A percentile compares a stretch with the other conserved stretches of the same genome.
phyloP scores from a whole-genome alignment of 2,888 invertebrate species.

The Pinctada fucata region DNA sequence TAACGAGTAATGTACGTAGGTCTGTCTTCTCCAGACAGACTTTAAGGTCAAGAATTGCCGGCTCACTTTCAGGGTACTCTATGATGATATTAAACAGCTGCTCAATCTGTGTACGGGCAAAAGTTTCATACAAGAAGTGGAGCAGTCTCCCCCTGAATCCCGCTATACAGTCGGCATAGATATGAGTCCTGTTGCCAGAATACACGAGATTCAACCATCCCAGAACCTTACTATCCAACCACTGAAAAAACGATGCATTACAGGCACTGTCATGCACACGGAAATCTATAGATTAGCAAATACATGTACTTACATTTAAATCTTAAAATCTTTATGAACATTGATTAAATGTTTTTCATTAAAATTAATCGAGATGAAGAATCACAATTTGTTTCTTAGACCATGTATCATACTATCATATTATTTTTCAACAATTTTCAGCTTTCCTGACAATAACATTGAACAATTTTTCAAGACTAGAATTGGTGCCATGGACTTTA shows the following conservation, averaged over 20 bases:
- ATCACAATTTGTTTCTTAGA: no score
- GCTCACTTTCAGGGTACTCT: slow-evolving; percentile 96
- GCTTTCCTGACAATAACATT: no score
- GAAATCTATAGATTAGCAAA: neutral
- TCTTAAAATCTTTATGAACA: neutral
- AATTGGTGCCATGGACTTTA: no score
- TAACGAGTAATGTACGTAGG: slow-evolving; percentile 82
- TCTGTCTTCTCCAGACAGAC: slow-evolving; percentile 91
- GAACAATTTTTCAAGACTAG: no score
- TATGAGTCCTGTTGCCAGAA: slow-evolving; percentile 59
- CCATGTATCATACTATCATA: no score
- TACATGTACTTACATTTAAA: neutral
- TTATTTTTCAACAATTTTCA: no score
- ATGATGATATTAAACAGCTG: slow-evolving; percentile 97
- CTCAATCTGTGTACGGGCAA: slow-evolving; percentile 90
- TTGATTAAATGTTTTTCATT: no score
- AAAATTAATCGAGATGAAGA: no score
- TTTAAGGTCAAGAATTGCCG: slow-evolving; percentile 92
- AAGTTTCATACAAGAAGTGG: slow-evolving; percentile 91
- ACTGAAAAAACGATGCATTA: slow-evolving; percentile 78
- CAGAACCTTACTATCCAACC: slow-evolving; percentile 91
- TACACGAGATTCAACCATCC: slow-evolving; percentile 92
- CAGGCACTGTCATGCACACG: no score
- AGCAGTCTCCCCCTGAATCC: slow-evolving; percentile 79
- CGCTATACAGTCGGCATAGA: slow-evolving; percentile 60